Conservation (phyloP, 2,888 invertebrate species). For the Andrena bicolor region DNA sequence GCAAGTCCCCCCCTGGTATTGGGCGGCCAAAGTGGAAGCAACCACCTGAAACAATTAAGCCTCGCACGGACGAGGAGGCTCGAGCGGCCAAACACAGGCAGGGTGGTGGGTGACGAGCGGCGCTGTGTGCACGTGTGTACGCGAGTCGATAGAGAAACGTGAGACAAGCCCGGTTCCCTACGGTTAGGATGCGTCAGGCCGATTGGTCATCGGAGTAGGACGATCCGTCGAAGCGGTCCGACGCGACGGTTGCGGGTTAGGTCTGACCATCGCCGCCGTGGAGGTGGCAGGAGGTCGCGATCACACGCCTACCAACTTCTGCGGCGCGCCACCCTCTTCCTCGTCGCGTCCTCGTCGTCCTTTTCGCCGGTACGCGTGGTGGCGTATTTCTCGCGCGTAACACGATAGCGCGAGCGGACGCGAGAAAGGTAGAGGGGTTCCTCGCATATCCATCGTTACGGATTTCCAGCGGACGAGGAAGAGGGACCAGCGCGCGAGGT, state of each 20-base stretch:
- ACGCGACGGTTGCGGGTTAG: conserved; percentile 65
- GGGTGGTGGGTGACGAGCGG: background rate
- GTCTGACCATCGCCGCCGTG: conserved; percentile 44
- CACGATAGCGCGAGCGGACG: conserved; percentile 60
- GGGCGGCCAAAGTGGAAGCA: conserved; percentile 3
- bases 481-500: conserved; percentile 51
- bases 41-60: conserved; percentile 34
- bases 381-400: conserved; percentile 68
- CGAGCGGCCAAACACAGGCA: conserved; percentile 17
- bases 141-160: conserved; percentile 57
- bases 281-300: conserved; percentile 68
- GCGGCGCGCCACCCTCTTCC: conserved; percentile 40
- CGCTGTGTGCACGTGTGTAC: background rate
- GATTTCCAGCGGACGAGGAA: conserved; percentile 64
- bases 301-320: conserved; percentile 66
- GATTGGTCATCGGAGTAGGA: conserved; percentile 77
- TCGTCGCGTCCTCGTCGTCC: conserved; percentile 43
- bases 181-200: conserved; percentile 68
- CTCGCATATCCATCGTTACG: conserved; percentile 56
- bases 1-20: background rate
- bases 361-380: conserved; percentile 22
- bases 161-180: conserved; percentile 63
- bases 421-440: conserved; percentile 8
- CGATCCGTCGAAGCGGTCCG: conserved; percentile 69
- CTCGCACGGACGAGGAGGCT: conserved; percentile 33